Evolutionary conservation across 2,888 invertebrate genomes (phyloP).

Genomic region (Cyclophora albipunctata): DNA sequence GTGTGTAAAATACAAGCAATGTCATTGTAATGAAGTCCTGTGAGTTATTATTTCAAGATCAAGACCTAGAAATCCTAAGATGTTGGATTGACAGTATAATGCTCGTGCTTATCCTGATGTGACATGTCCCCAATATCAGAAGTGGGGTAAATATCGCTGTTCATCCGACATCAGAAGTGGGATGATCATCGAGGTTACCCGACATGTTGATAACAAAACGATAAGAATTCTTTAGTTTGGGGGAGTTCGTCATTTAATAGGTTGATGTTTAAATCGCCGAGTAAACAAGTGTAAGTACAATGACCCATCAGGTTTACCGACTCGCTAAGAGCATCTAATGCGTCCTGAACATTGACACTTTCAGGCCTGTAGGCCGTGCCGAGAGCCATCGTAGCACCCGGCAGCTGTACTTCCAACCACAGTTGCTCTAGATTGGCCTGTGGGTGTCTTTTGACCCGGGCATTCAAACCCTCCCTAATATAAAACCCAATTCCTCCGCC

Average conservation of each 20-base stretch:
- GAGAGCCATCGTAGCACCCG: background rate
- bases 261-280: slow-evolving; percentile 1
- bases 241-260: background rate
- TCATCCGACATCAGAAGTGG: no score
- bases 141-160: no score
- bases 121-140: no score
- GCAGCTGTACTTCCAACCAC: background rate
- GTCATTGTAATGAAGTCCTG: no score
- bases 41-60: no score
- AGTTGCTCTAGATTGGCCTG: background rate
- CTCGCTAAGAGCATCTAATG: background rate
- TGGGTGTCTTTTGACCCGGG: slow-evolving; percentile 9
- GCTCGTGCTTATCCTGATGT: no score
- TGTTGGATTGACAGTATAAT: no score
- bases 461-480: slow-evolving; percentile 6
- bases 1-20: no score
- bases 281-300: background rate
- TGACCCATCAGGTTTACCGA: background rate
- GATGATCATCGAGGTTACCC: no score
- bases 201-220: background rate
- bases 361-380: background rate
- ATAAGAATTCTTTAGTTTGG: background rate
- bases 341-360: background rate
- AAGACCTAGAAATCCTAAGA: no score
- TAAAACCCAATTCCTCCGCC: slow-evolving; percentile 3